Evolutionary conservation across 2,797 vertebrate genomes (phyloP), one percentile per base, ranked within the genome.

Genomic region (Syngnathus rostellatus): DNA sequence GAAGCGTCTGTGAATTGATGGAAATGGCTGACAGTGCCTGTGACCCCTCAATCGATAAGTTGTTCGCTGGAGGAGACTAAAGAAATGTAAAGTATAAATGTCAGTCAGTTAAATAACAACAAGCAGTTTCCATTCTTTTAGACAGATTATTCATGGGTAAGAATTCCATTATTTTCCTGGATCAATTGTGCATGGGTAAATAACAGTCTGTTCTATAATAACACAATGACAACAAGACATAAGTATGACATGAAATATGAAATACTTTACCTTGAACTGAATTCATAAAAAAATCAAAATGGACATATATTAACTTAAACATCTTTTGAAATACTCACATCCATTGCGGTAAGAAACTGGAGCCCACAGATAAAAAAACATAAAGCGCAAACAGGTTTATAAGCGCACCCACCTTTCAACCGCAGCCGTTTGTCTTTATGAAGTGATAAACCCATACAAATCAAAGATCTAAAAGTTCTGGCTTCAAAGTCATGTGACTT

Each of bases 401-500:
- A 61, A 41, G 38, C 19, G 10, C 5, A 41, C 21, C 59, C 10
- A 12, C 25, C 59, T 61, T 61, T 41, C 8, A 41, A 61, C 39
- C 8, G n/a, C n/a, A 61, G n/a, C 10, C 3, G 31, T 58, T 37
- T 58, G 55, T 17, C 59, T 61, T 43, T 21, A 21, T 61, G 39
- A 41, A 61, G 59, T 23, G 40, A 41, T n/a, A 21, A 58, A 58
- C 55, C 55, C 17, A 11, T 41, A 21, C 21, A 31, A 23, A 25
- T 62, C 60, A 62, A 62, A 62, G 60, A 62, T 14, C n/a, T 2
- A 12, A 62, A 62, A 45, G 41, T 8, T 5, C 9, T 25, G 60
- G 41, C 60, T 62, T 62, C 21, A 62, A 62, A 62, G 60, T 62
- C 60, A 62, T 45, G 41, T 62, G 60, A 62, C 59, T 23, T 58